These are phyloP conservation scores for Cyanistes caeruleus DNA, from an alignment of 2,113 vertebrate species.

Conservation along the genomic window DNA sequence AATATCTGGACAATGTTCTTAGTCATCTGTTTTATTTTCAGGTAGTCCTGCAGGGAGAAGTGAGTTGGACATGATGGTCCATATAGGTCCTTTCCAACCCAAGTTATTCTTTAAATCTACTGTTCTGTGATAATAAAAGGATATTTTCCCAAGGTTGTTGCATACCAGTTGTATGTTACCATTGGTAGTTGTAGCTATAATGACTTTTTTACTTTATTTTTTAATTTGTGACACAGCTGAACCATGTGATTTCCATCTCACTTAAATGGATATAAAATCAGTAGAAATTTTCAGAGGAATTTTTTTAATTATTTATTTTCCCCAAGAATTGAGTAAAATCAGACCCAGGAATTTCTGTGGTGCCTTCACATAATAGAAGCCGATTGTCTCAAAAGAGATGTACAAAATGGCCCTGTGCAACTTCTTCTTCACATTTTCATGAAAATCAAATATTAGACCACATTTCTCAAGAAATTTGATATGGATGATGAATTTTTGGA, in stretches of 20 bases:
- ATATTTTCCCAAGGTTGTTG: neutral
- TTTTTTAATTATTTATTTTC: neutral
- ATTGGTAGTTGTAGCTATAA: neutral
- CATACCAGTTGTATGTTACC: neutral
- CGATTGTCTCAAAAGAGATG: neutral
- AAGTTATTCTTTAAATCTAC: neutral
- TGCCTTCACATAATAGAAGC: neutral
- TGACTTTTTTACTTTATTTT: neutral
- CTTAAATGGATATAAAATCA: neutral
- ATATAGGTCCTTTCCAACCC: neutral
- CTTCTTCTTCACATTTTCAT: neutral
- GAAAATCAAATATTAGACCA: neutral
- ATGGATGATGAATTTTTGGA: neutral
- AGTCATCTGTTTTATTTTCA: neutral
- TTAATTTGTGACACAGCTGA: neutral
- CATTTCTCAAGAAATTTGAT: neutral
- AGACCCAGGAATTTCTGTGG: neutral
- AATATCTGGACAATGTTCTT: neutral
- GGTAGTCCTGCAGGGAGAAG: neutral
- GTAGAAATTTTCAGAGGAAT: neutral
- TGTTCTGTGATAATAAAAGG: neutral
- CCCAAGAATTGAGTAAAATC: neutral
- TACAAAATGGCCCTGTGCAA: neutral
- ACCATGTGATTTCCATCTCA: neutral
- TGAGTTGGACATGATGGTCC: neutral